phyloP scores from a whole-genome alignment of 1,140 invertebrate species.

The Aphelenchoides avenae region DNA sequence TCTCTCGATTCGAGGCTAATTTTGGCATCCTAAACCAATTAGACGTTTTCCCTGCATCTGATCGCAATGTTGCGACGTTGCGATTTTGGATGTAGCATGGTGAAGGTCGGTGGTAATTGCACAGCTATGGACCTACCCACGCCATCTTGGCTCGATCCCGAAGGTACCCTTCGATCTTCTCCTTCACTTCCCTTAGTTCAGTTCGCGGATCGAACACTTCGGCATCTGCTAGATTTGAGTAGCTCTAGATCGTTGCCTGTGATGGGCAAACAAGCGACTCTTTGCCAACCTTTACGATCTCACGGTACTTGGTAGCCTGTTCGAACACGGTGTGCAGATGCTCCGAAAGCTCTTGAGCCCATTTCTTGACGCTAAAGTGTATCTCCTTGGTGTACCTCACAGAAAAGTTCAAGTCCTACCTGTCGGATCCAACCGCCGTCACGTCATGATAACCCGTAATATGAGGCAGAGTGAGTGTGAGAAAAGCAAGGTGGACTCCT shows the following conservation, averaged over 20 bases:
- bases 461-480: too few species aligned
- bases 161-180: constrained; percentile 51
- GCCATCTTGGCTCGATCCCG: constrained; percentile 52
- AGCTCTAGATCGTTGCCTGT: constrained; percentile 28
- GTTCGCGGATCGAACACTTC: constrained; percentile 53
- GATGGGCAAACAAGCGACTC: neutral
- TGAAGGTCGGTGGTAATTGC: constrained; percentile 23
- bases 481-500: too few species aligned
- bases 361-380: constrained; percentile 89
- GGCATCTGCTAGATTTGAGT: constrained; percentile 42
- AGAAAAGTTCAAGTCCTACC: too few species aligned
- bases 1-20: constrained; percentile 48
- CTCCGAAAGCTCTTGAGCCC: constrained; percentile 60
- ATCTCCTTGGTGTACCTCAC: too few species aligned
- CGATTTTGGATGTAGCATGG: constrained; percentile 11
- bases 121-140: constrained; percentile 38
- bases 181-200: constrained; percentile 49
- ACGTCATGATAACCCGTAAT: too few species aligned
- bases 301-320: constrained; percentile 44
- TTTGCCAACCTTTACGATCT: constrained; percentile 40
- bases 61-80: neutral
- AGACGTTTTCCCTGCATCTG: neutral
- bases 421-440: too few species aligned
- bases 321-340: constrained; percentile 40
- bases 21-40: constrained; percentile 51